These are phyloP conservation scores for Chaenocephalus aceratus DNA, from an alignment of 2,113 vertebrate genomes.

Conservation along the genomic window DNA sequence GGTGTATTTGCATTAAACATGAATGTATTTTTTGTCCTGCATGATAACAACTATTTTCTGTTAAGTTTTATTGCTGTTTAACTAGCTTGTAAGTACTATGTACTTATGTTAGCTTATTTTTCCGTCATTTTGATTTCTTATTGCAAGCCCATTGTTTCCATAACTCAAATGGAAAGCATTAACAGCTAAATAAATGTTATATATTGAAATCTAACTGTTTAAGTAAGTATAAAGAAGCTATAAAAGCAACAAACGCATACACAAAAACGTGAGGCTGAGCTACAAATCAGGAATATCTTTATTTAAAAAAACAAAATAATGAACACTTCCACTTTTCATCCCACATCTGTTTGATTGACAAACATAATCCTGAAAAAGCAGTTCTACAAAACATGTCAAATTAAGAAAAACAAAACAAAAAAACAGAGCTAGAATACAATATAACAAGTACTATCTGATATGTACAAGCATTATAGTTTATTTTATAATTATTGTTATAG, in stretches of 20 bases:
- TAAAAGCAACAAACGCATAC: background rate
- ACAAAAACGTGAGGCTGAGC: background rate
- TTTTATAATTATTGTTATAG: slow-evolving; percentile 73
- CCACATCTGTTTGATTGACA: slow-evolving; percentile 79
- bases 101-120: background rate
- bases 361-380: slow-evolving; percentile 84
- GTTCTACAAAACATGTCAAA: slow-evolving; percentile 85
- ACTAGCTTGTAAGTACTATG: background rate
- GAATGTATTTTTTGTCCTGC: background rate
- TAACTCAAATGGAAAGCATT: background rate
- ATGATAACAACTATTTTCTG: background rate
- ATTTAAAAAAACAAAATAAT: slow-evolving; percentile 82
- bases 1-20: background rate
- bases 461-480: slow-evolving; percentile 81
- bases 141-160: background rate
- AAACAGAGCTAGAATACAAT: slow-evolving; percentile 71
- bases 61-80: background rate
- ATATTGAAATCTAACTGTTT: background rate
- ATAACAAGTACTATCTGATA: slow-evolving; percentile 82
- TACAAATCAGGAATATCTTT: slow-evolving; percentile 82
- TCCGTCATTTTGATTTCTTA: background rate
- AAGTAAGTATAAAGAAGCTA: background rate
- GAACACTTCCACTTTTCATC: slow-evolving; percentile 80
- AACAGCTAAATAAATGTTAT: background rate
- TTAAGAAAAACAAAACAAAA: slow-evolving; percentile 60